phyloP scores from a whole-genome alignment of 2,888 invertebrate species.

The Trissolcus brochymenae region DNA sequence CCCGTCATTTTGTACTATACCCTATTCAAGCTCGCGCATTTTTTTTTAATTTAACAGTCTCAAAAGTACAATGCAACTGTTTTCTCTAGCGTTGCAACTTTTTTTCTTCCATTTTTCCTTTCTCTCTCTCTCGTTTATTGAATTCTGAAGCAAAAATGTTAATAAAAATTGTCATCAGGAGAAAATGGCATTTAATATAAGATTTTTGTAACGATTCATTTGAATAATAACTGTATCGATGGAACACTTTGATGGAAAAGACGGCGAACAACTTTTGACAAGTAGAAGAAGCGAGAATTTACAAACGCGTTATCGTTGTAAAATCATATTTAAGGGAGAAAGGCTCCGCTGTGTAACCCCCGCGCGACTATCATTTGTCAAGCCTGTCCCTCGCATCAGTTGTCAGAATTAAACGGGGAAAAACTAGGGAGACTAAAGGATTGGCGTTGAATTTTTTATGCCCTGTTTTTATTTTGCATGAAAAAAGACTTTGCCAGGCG shows the following conservation, averaged over 20 bases:
- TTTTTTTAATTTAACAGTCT: too few species aligned
- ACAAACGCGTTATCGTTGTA: constrained; percentile 24
- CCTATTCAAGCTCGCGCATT: too few species aligned
- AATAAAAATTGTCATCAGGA: too few species aligned
- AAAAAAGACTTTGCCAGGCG: constrained; percentile 36
- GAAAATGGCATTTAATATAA: too few species aligned
- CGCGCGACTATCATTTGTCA: constrained; percentile 49
- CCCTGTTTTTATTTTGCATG: constrained; percentile 49
- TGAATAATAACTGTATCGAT: too few species aligned
- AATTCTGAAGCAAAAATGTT: too few species aligned
- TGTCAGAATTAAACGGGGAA: constrained; percentile 49
- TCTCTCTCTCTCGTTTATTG: too few species aligned
- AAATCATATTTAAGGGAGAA: constrained; percentile 37
- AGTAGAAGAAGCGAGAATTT: constrained; percentile 14
- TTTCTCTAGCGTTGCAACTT: neutral
- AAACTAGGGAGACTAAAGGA: constrained; percentile 37
- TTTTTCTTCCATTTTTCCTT: neutral
- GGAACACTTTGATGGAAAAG: too few species aligned
- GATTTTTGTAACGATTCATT: too few species aligned
- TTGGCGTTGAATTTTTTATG: constrained; percentile 46
- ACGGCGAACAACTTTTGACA: too few species aligned
- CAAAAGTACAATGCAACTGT: neutral
- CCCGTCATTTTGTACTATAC: neutral
- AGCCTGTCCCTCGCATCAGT: constrained; percentile 40
- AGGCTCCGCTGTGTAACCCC: constrained; percentile 31